Evolutionary conservation across 2,113 vertebrate genomes (phyloP), one percentile per base, ranked within the genome.

Genomic region (Hiodon tergisus): DNA sequence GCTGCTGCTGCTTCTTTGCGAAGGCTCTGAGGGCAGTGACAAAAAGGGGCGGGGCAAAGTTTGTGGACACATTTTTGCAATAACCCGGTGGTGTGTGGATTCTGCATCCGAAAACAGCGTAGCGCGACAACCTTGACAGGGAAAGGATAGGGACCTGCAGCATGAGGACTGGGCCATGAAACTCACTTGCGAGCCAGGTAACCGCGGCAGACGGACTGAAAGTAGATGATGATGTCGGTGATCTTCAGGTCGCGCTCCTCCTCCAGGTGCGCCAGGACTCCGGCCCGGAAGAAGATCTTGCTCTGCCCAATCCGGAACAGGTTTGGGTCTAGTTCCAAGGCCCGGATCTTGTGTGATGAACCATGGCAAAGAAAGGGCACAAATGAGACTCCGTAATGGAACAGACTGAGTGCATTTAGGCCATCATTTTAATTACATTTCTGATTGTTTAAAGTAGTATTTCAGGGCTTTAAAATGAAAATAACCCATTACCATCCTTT

Each of bases 251-350:
- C 97, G 67, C 97, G 78, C 79, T 99, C 97, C 73, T 98, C 97
- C 74, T 99, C 97, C 78, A 99, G 87, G 73, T 99, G 97, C 47
- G 97, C 97, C 89, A 99, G 79, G 55, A 99, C 96, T 13, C 97
- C 97, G 1, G 97, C 95, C 82, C 97, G 92, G 88, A 99, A 99
- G 86, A 98, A 99, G 84, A 99, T 98, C 89, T 98, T 99, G 86
- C 97, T 99, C 86, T 99, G 97, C 66, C 97, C 97, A 47, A 99
- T 99, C 63, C 97, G 93, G 83, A 93, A 98, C n/a, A 98, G 88
- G 85, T 98, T 99, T 67, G 94, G 93, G 76, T 99, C 97, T 81
- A 99, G 78, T 81, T 98, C 97, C 79, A 99, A 88, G 31, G 95
- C 95, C 73, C 89, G 92, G 83, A 99, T 99, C 97, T 99, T n/a